Percentiles rank a stretch among this genome's conserved stretches.
These are phyloP conservation scores for Mastacembelus armatus DNA, from an alignment of 2,797 vertebrate genomes.

Conservation along the genomic window DNA sequence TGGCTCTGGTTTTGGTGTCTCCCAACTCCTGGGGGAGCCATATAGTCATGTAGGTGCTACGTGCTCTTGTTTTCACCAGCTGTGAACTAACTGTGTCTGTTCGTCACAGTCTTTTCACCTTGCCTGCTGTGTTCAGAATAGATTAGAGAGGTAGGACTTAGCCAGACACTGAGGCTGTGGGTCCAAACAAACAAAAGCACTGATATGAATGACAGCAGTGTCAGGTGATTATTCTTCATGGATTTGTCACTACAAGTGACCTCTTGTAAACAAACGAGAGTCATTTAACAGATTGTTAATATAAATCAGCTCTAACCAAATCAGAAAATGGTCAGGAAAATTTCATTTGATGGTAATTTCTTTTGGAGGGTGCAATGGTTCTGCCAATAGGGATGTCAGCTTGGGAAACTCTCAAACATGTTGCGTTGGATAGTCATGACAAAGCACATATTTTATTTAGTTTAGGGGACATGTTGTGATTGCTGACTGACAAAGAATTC, in stretches of 20 bases:
- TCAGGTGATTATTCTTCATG: neutral
- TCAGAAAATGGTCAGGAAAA: neutral
- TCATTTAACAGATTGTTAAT: neutral
- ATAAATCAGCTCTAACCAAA: neutral
- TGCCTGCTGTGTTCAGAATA: neutral
- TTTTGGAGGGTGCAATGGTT: neutral
- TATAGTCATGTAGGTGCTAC: neutral
- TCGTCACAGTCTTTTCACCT: neutral
- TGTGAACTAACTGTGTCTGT: neutral
- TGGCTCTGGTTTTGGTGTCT: neutral
- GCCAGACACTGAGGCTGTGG: too few relatives aligned
- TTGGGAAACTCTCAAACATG: neutral
- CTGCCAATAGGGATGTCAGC: neutral
- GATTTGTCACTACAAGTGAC: neutral
- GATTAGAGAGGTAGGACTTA: neutral
- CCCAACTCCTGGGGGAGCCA: neutral
- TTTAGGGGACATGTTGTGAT: slow-evolving; percentile 29
- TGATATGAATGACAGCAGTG: too few relatives aligned
- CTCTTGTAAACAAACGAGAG: neutral
- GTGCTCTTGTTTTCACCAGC: neutral
- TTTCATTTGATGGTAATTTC: neutral
- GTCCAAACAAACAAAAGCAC: too few relatives aligned
- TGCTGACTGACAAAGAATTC: slow-evolving; percentile 15
- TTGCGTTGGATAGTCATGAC: slow-evolving; percentile 5
- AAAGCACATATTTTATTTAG: slow-evolving; percentile 4